Evolutionary conservation across 2,113 vertebrate genomes (phyloP).

Genomic region (Dasypus novemcinctus): DNA sequence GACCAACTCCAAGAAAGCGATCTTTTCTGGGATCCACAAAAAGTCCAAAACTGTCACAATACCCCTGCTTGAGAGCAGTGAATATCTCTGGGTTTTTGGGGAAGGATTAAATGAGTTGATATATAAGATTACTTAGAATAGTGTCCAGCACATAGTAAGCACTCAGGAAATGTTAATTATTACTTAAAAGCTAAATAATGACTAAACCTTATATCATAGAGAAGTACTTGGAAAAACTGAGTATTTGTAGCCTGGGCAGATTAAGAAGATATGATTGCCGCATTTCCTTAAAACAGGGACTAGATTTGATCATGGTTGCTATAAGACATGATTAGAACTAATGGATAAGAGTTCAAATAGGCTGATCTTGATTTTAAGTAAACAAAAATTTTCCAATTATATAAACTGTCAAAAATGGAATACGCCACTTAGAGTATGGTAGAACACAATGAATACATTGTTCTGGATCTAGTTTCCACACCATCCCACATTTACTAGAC

Average conservation of each 20-base stretch:
- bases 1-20: too few species aligned
- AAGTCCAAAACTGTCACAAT: too few species aligned
- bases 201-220: not conserved
- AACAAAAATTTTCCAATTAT: not conserved
- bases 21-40: too few species aligned
- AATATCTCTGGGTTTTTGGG: not conserved
- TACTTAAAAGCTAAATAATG: not conserved
- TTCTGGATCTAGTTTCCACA: not conserved
- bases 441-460: not conserved
- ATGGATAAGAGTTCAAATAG: not conserved
- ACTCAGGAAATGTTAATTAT: not conserved
- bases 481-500: not conserved
- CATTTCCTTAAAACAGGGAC: not conserved
- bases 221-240: not conserved
- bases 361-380: not conserved
- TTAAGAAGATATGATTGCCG: not conserved
- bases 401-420: not conserved
- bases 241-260: not conserved
- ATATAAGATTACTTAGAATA: not conserved
- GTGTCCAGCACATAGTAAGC: not conserved
- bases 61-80: not conserved
- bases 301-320: not conserved
- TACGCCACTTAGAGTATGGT: not conserved
- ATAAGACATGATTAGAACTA: not conserved
- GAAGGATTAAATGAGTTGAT: not conserved